phyloP scores from a whole-genome alignment of 2,797 vertebrate species.

The Platalea minor region DNA sequence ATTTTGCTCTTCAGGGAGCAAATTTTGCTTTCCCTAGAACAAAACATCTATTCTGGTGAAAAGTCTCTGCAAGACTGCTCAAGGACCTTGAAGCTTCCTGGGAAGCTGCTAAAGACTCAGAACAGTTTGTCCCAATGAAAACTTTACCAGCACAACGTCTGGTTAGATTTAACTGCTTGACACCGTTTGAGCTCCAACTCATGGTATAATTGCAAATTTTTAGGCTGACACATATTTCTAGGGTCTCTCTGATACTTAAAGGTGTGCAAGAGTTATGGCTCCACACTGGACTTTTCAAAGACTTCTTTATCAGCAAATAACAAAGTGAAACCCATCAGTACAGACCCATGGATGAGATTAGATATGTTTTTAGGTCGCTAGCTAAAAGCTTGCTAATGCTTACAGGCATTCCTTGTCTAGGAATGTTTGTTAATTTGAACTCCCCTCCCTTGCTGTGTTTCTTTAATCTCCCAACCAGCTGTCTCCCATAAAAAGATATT shows the following conservation, averaged over 20 bases:
- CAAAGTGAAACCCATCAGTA: conserved; percentile 48
- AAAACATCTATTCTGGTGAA: neutral
- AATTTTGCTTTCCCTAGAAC: neutral
- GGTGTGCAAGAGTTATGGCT: conserved; percentile 14
- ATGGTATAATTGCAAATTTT: conserved; percentile 13
- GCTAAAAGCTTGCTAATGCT: conserved; percentile 74
- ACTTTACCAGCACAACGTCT: neutral
- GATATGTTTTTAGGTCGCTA: conserved; percentile 72
- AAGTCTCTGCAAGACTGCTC: neutral
- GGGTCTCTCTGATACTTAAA: conserved; percentile 10
- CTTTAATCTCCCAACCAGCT: conserved; percentile 82
- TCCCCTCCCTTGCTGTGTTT: conserved; percentile 70
- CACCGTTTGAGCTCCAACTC: neutral
- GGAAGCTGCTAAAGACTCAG: neutral
- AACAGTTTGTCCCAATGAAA: neutral
- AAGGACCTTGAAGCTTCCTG: neutral
- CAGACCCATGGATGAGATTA: conserved; percentile 57
- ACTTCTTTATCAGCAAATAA: conserved; percentile 31
- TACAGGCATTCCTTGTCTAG: conserved; percentile 73
- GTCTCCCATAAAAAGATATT: conserved; percentile 84
- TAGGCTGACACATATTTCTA: conserved; percentile 6
- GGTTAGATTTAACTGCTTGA: neutral
- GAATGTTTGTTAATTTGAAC: conserved; percentile 79
- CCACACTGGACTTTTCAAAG: conserved; percentile 27
- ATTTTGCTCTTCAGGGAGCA: neutral